phyloP scores from a whole-genome alignment of 1,140 invertebrate species.

The Bombus ignitus region DNA sequence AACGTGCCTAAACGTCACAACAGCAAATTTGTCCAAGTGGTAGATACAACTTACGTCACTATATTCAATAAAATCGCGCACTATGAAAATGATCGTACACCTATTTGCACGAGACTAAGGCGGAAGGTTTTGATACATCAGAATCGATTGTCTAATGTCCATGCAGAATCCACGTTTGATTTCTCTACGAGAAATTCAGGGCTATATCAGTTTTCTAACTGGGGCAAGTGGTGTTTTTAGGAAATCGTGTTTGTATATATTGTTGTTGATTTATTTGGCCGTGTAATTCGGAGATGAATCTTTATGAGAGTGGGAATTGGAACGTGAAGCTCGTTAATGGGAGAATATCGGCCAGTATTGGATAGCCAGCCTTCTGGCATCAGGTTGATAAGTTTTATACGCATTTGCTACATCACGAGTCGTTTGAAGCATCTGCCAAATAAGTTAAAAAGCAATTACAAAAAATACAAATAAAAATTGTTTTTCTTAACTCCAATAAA shows the following conservation, averaged over 20 bases:
- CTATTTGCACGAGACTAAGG: too few relatives aligned
- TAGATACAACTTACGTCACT: too few relatives aligned
- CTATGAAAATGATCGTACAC: neutral
- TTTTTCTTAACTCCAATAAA: too few relatives aligned
- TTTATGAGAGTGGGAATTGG: neutral
- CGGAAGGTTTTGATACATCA: neutral
- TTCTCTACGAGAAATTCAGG: neutral
- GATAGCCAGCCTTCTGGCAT: neutral
- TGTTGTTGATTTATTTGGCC: neutral
- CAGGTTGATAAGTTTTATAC: neutral
- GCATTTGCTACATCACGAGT: too few relatives aligned
- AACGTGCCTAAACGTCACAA: too few relatives aligned
- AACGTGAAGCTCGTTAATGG: neutral
- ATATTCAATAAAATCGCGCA: neutral
- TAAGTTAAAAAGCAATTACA: too few relatives aligned
- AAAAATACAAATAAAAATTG: too few relatives aligned
- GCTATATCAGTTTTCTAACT: neutral
- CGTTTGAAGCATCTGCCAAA: too few relatives aligned
- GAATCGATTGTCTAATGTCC: neutral
- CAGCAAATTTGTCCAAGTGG: too few relatives aligned
- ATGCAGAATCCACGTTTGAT: neutral
- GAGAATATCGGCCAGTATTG: neutral
- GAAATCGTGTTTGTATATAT: neutral
- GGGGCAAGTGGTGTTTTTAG: neutral
- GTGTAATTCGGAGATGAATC: neutral